These are phyloP conservation scores for Sinonovacula constricta DNA, from an alignment of 1,140 invertebrate genomes.

Conservation along the genomic window DNA sequence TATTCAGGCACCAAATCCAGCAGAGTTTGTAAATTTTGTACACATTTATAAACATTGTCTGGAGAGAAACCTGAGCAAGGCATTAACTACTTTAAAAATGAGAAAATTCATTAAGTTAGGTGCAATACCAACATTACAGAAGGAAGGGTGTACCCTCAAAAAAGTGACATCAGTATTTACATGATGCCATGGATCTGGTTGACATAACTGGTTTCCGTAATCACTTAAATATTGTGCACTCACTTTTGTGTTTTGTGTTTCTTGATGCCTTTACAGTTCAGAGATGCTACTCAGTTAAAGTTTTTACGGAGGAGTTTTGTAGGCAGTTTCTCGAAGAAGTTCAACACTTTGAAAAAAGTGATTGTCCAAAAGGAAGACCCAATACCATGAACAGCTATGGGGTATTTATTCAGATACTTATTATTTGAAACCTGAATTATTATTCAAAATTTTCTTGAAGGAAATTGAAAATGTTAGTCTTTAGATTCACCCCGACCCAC, in stretches of 20 bases:
- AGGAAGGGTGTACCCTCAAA: not conserved
- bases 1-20: no score
- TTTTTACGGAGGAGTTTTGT: conserved; percentile 79
- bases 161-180: not conserved
- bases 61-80: no score
- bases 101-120: no score
- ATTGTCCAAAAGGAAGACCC: conserved; percentile 78
- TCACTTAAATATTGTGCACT: not conserved
- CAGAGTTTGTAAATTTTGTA: no score
- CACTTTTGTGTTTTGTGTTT: not conserved
- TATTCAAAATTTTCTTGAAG: no score
- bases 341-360: conserved; percentile 75
- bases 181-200: not conserved
- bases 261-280: conserved; percentile 57
- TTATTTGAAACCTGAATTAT: no score
- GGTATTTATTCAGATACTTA: no score
- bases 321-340: conserved; percentile 75
- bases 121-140: no score
- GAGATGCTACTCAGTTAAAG: conserved; percentile 74
- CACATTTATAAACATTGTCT: no score
- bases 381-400: conserved; percentile 81
- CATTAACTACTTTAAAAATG: no score
- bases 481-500: no score
- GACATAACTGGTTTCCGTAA: not conserved
- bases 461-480: no score